These are phyloP conservation scores for Willowsia nigromaculata DNA, from an alignment of 2,888 invertebrate genomes.

Conservation along the genomic window DNA sequence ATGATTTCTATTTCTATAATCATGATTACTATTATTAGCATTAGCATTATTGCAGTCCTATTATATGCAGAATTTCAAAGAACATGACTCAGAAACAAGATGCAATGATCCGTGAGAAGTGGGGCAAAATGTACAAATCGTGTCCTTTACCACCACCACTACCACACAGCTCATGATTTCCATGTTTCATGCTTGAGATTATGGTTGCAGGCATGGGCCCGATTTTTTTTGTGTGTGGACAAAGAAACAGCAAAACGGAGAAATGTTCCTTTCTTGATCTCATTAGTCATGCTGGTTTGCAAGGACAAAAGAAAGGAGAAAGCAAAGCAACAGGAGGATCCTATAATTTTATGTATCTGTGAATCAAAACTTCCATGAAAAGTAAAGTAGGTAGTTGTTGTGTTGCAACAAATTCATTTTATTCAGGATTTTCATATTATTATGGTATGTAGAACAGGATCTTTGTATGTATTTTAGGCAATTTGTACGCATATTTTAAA, in stretches of 20 bases:
- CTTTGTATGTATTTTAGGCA: background rate
- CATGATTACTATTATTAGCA: slow-evolving; percentile 15
- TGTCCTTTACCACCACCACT: too few species aligned
- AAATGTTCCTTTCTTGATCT: background rate
- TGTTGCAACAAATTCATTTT: background rate
- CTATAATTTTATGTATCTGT: background rate
- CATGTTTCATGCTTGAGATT: background rate
- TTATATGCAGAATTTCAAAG: slow-evolving; percentile 32
- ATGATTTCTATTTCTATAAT: background rate
- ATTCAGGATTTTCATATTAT: background rate
- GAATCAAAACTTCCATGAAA: background rate
- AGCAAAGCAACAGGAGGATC: slow-evolving; percentile 65
- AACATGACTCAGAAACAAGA: slow-evolving; percentile 39
- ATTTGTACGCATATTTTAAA: background rate
- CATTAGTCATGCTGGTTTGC: background rate
- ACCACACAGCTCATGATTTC: background rate
- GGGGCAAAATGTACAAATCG: slow-evolving; percentile 33
- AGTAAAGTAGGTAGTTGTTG: background rate
- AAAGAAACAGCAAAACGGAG: background rate
- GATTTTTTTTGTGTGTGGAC: background rate
- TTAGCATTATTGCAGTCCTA: background rate
- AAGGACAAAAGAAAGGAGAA: background rate
- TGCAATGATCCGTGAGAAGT: background rate
- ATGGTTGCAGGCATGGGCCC: background rate
- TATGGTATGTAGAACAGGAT: background rate